Evolutionary conservation across 2,888 invertebrate species (phyloP).

Genomic region (Unio pictorum): DNA sequence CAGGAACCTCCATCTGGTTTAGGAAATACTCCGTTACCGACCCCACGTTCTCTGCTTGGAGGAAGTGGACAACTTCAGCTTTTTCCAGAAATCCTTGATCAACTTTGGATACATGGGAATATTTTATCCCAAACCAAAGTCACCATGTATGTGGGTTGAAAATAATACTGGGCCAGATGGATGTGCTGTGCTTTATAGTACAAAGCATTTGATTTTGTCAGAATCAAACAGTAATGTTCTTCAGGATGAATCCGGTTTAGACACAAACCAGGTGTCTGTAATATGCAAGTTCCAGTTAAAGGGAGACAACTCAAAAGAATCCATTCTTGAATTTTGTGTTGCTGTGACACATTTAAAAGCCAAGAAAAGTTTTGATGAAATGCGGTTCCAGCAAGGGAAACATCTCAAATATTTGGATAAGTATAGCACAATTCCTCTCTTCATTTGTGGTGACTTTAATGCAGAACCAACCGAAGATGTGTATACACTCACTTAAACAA

Average conservation of each 20-base stretch:
- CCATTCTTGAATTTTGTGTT: slow-evolving; percentile 78
- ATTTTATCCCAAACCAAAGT: slow-evolving; percentile 83
- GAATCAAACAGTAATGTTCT: slow-evolving; percentile 45
- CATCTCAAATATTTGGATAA: slow-evolving; percentile 43
- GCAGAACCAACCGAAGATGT: slow-evolving; percentile 81
- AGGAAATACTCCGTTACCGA: slow-evolving; percentile 80
- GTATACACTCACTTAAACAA: slow-evolving; percentile 62
- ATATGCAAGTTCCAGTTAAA: slow-evolving; percentile 67
- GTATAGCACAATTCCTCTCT: slow-evolving; percentile 72
- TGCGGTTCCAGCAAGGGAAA: slow-evolving; percentile 56
- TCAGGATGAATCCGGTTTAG: slow-evolving; percentile 13
- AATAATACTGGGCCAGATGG: slow-evolving; percentile 85
- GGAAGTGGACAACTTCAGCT: slow-evolving; percentile 83
- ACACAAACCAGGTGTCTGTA: slow-evolving; percentile 76
- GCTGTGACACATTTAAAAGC: slow-evolving; percentile 85
- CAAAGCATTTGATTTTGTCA: slow-evolving; percentile 77
- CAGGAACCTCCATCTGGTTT: slow-evolving; percentile 79
- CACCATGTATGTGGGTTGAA: slow-evolving; percentile 80
- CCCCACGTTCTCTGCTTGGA: slow-evolving; percentile 83
- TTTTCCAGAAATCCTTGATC: slow-evolving; percentile 77
- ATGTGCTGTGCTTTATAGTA: slow-evolving; percentile 82
- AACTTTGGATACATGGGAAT: slow-evolving; percentile 80
- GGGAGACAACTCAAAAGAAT: slow-evolving; percentile 52
- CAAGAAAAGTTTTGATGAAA: slow-evolving; percentile 74
- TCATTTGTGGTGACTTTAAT: slow-evolving; percentile 85